Percentiles rank a stretch among this genome's conserved stretches.
Conservation (phyloP, 53 echinoderm and acorn worm genomes). For the Crossaster papposus region DNA sequence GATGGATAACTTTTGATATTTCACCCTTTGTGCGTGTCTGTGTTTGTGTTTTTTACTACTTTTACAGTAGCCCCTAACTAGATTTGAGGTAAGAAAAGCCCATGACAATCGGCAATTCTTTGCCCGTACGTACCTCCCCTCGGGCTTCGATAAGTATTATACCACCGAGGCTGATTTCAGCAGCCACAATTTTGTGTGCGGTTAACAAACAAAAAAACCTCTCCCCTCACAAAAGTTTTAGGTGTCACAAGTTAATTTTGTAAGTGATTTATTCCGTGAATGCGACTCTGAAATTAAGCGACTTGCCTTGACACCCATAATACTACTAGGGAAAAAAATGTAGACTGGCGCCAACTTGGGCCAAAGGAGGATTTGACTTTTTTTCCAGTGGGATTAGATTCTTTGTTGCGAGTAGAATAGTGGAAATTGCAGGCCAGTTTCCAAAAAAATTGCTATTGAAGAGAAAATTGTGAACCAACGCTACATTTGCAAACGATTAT, state of each 20-base stretch:
- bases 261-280: constrained; percentile 57
- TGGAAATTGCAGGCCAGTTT: background rate
- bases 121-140: constrained; percentile 31
- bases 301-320: constrained; percentile 54
- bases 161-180: background rate
- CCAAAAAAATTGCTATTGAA: constrained; percentile 22
- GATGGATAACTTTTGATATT: constrained; percentile 6
- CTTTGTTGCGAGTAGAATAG: background rate
- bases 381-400: constrained; percentile 15
- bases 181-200: constrained; percentile 10
- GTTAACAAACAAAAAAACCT: background rate
- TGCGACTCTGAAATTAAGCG: constrained; percentile 42
- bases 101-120: background rate
- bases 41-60: background rate
- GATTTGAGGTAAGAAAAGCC: background rate
- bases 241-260: constrained; percentile 61
- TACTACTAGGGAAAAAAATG: constrained; percentile 17
- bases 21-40: background rate
- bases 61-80: background rate
- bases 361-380: constrained; percentile 29
- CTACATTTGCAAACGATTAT: background rate
- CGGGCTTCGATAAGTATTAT: background rate
- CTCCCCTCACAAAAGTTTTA: constrained; percentile 46
- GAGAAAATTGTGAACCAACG: constrained; percentile 24
- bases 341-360: constrained; percentile 43